These are phyloP conservation scores for Cololabis saira DNA, from an alignment of 2,113 vertebrate species.

Conservation along the genomic window DNA sequence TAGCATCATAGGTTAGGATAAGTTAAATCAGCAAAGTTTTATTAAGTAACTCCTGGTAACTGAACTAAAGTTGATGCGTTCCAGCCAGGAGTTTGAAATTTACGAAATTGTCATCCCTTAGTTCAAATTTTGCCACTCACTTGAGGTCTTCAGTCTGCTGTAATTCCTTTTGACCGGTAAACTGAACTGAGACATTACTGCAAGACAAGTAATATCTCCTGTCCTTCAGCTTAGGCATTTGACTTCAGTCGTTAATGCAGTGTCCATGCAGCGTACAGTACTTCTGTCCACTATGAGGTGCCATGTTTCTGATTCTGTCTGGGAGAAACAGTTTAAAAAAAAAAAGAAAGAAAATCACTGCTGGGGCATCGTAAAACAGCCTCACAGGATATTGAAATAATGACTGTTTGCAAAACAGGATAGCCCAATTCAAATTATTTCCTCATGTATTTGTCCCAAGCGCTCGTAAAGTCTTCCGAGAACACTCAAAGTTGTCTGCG, in stretches of 20 bases:
- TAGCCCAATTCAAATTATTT: slow-evolving; percentile 71
- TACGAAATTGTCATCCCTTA: too few relatives aligned
- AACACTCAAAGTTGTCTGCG: slow-evolving; percentile 73
- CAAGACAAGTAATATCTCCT: too few relatives aligned
- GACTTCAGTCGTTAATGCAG: slow-evolving; percentile 62
- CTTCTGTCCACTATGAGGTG: slow-evolving; percentile 54
- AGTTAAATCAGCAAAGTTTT: too few relatives aligned
- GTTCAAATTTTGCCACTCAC: too few relatives aligned
- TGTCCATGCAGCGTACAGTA: slow-evolving; percentile 51
- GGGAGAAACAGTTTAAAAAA: slow-evolving; percentile 33
- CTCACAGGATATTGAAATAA: slow-evolving; percentile 77
- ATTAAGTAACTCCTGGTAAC: too few relatives aligned
- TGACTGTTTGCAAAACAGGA: slow-evolving; percentile 65
- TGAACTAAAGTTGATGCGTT: too few relatives aligned
- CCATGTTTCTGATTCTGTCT: slow-evolving; percentile 43
- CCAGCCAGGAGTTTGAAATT: too few relatives aligned
- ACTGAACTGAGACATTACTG: too few relatives aligned
- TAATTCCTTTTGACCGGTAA: too few relatives aligned
- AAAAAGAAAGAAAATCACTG: slow-evolving; percentile 25
- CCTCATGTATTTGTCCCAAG: slow-evolving; percentile 65
- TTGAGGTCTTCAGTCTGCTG: too few relatives aligned
- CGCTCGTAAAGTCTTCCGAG: slow-evolving; percentile 71
- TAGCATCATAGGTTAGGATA: too few relatives aligned
- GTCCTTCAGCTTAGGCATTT: neutral
- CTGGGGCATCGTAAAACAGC: slow-evolving; percentile 67